These are phyloP conservation scores for Anas capensis DNA, from an alignment of 2,797 vertebrate genomes.

Conservation along the genomic window DNA sequence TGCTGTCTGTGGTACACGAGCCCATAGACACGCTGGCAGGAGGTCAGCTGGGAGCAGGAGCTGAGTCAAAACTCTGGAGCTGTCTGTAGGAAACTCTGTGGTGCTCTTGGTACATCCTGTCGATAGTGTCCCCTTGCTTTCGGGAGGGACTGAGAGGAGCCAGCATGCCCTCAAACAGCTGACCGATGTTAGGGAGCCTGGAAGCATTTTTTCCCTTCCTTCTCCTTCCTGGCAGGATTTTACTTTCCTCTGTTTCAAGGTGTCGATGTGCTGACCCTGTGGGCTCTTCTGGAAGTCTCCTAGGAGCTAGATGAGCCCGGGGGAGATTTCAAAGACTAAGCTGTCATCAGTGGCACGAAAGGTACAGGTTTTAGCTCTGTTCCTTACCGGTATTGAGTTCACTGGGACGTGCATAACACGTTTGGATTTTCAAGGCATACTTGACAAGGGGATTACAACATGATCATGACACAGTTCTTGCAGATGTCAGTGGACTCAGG, in stretches of 20 bases:
- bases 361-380: slow-evolving; percentile 21
- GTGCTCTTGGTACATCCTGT: background rate
- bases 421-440: slow-evolving; percentile 13
- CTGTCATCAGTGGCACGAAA: background rate
- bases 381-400: slow-evolving; percentile 24
- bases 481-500: slow-evolving; percentile 38
- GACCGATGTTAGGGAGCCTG: background rate
- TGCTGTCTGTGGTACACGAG: slow-evolving; percentile 3
- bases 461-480: slow-evolving; percentile 31
- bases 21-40: background rate
- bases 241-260: background rate
- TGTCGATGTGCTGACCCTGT: background rate
- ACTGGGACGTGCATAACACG: slow-evolving; percentile 41
- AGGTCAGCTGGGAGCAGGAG: slow-evolving; percentile 11
- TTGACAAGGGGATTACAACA: slow-evolving; percentile 41
- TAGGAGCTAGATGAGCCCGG: background rate
- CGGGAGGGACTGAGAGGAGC: background rate
- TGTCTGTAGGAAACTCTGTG: background rate
- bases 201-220: slow-evolving; percentile 11
- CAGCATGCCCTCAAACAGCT: background rate
- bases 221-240: background rate
- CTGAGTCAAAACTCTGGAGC: background rate
- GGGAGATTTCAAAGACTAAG: background rate
- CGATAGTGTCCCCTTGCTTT: background rate
- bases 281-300: background rate